These are phyloP conservation scores for Harpalus rubripes DNA, from an alignment of 2,888 invertebrate species.

Conservation along the genomic window DNA sequence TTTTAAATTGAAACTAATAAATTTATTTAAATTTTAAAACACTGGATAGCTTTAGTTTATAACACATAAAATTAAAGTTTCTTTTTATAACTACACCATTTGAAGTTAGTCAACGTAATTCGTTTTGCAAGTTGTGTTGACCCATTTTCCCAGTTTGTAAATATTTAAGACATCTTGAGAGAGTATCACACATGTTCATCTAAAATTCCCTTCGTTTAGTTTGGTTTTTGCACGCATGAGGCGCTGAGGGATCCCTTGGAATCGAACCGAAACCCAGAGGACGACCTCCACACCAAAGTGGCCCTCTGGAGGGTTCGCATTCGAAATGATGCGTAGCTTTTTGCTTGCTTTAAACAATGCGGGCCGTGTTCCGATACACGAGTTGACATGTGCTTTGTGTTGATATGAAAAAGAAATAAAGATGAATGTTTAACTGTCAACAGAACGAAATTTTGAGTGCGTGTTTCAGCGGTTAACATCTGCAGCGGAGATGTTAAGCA, in stretches of 20 bases:
- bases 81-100: slow-evolving; percentile 33
- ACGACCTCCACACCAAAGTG: slow-evolving; percentile 4
- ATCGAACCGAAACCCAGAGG: slow-evolving; percentile 21
- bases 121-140: slow-evolving; percentile 7
- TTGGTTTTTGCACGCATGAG: background rate
- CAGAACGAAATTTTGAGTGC: background rate
- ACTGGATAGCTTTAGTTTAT: slow-evolving; percentile 1
- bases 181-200: slow-evolving; percentile 22
- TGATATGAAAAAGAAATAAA: slow-evolving; percentile 20
- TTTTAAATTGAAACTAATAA: background rate
- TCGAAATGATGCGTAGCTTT: slow-evolving; percentile 32
- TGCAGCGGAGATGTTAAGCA: background rate
- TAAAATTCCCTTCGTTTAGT: slow-evolving; percentile 26
- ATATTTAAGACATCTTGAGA: slow-evolving; percentile 13
- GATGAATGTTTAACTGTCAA: slow-evolving; percentile 37
- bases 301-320: background rate
- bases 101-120: slow-evolving; percentile 31
- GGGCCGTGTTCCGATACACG: background rate
- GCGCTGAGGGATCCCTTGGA: slow-evolving; percentile 9
- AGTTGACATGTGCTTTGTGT: background rate
- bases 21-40: slow-evolving; percentile 2
- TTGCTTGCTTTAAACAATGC: slow-evolving; percentile 36
- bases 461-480: background rate
- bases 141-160: slow-evolving; percentile 21
- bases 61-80: background rate